Conservation (phyloP, 1,140 invertebrate genomes). For the Xylocopa sonorina region DNA sequence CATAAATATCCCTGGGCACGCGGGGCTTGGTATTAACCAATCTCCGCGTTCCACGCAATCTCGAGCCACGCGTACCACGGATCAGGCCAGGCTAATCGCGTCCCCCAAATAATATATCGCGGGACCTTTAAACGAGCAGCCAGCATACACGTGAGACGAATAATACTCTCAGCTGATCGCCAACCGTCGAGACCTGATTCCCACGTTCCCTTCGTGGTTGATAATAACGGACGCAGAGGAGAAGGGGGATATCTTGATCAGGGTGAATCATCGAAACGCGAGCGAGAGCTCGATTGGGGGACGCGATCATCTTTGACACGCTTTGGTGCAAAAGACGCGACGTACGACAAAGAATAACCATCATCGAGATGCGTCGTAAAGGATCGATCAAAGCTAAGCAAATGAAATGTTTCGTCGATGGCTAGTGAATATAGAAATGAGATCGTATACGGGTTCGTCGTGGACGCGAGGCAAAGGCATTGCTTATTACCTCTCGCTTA, state of each 20-base stretch:
- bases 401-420: conserved; percentile 59
- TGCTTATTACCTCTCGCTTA: neutral
- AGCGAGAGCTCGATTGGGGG: conserved; percentile 9
- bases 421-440: conserved; percentile 51
- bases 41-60: conserved; percentile 44
- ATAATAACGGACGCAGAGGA: too few relatives aligned
- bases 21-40: conserved; percentile 22
- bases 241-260: too few relatives aligned
- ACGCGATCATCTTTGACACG: conserved; percentile 46
- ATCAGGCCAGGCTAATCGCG: conserved; percentile 29
- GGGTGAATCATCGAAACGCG: neutral
- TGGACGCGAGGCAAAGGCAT: too few relatives aligned
- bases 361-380: conserved; percentile 42
- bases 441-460: too few relatives aligned
- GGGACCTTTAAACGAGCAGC: neutral
- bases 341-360: conserved; percentile 40
- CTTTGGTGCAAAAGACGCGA: conserved; percentile 41
- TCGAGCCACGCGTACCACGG: conserved; percentile 17
- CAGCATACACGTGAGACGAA: neutral
- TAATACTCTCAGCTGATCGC: too few relatives aligned
- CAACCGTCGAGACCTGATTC: too few relatives aligned
- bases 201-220: too few relatives aligned
- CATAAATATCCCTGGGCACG: conserved; percentile 54
- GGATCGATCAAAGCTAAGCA: conserved; percentile 59
- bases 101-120: neutral